phyloP scores from a whole-genome alignment of 1,140 invertebrate genomes.

The Orussus abietinus region DNA sequence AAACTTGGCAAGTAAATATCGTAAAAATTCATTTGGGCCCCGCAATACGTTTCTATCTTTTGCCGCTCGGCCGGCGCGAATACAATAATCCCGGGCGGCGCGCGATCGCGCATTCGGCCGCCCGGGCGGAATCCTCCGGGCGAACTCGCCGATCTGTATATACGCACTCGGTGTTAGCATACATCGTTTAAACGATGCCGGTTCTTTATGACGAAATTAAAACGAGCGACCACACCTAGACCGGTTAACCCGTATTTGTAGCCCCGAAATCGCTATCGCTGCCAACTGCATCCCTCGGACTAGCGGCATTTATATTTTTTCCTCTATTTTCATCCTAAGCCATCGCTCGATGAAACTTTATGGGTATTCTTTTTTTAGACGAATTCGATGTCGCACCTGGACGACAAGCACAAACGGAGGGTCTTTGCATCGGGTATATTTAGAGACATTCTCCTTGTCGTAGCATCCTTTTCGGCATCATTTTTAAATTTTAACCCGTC shows the following conservation, averaged over 20 bases:
- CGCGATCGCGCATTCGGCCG: not conserved
- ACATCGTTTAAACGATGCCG: constrained; percentile 11
- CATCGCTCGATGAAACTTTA: too few species aligned
- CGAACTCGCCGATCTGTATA: not conserved
- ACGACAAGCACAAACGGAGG: too few species aligned
- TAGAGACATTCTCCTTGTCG: too few species aligned
- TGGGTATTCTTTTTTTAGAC: too few species aligned
- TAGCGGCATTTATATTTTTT: too few species aligned
- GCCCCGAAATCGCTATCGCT: not conserved
- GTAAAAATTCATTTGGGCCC: constrained; percentile 35
- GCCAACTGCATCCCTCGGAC: too few species aligned
- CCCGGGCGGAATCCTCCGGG: constrained; percentile 1
- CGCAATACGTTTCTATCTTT: constrained; percentile 33
- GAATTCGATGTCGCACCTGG: too few species aligned
- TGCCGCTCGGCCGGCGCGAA: not conserved
- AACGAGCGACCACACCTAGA: constrained; percentile 6
- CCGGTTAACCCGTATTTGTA: constrained; percentile 3
- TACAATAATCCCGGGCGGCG: constrained; percentile 16
- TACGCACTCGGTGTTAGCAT: constrained; percentile 7
- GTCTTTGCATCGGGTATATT: too few species aligned
- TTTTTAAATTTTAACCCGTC: too few species aligned
- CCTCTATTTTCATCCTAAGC: too few species aligned
- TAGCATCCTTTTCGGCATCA: too few species aligned
- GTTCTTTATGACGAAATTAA: constrained; percentile 17
- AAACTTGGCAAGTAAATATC: constrained; percentile 35